A percentile compares a stretch with the other conserved stretches of the same genome.
These are phyloP conservation scores for Melieria omissa DNA, from an alignment of 2,888 invertebrate genomes.

Conservation along the genomic window DNA sequence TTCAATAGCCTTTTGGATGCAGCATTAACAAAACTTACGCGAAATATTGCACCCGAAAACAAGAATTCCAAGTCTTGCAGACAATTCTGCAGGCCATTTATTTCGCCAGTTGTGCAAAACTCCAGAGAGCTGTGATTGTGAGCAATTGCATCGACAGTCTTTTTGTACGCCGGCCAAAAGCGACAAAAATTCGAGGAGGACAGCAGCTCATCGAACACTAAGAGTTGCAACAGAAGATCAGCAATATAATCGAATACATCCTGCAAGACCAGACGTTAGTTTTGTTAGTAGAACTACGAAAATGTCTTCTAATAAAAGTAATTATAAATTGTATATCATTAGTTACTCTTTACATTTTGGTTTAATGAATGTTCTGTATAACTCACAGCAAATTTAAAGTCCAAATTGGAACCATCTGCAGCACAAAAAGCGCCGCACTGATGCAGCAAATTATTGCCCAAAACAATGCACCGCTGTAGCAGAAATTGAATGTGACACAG, in stretches of 20 bases:
- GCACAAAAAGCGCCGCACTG: slow-evolving; percentile 80
- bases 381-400: slow-evolving; percentile 55
- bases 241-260: slow-evolving; percentile 70
- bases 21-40: slow-evolving; percentile 64
- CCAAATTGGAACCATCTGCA: slow-evolving; percentile 62
- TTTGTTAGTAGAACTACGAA: not conserved
- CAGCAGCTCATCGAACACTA: slow-evolving; percentile 69
- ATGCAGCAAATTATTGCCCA: slow-evolving; percentile 76
- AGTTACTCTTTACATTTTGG: not conserved
- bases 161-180: slow-evolving; percentile 83
- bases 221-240: slow-evolving; percentile 74
- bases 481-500: slow-evolving; percentile 76
- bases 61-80: slow-evolving; percentile 70
- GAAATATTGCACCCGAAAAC: slow-evolving; percentile 75
- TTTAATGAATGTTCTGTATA: not conserved
- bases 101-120: slow-evolving; percentile 70
- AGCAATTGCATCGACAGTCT: slow-evolving; percentile 76
- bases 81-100: slow-evolving; percentile 77
- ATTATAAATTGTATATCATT: not conserved
- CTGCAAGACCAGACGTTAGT: slow-evolving; percentile 46
- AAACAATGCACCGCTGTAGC: slow-evolving; percentile 76
- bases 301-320: not conserved
- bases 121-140: slow-evolving; percentile 73
- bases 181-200: slow-evolving; percentile 60
- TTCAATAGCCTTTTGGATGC: not conserved